Evolutionary conservation across 2,888 invertebrate genomes (phyloP), one percentile per base, ranked within the genome.

Genomic region (Eupsilia transversa): DNA sequence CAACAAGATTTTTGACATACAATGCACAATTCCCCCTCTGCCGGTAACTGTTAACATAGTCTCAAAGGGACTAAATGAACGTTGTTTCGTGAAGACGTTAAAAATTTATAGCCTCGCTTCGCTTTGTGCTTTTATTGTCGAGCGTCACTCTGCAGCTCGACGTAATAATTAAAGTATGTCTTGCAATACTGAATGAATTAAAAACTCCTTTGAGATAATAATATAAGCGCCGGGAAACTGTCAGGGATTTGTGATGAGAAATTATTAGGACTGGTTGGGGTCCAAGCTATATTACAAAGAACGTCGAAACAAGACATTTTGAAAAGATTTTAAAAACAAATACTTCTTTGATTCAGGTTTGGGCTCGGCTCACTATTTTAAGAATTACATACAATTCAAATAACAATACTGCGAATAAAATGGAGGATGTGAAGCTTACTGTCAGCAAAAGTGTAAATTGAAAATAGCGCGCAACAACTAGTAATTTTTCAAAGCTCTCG

Each of bases 11-110:
- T 68, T 80, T 79, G 79, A 78, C 64, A 75, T 69, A 83, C 77
- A 84, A 80, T 80, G 74, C 83, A 77, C 80, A 70, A 52, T 72
- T 56, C 54, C 71, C 59, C 38, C 59, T 70, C 63, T 60, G 71
- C 70, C 41, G 69, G 69, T 60, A 63, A 79, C 74, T 69, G 65
- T 60, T 68, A 82, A 82, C 72, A 30, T 54, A 65, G 65, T 87
- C 86, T 87, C 92, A 92, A 92, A 92, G 92, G 90, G 91, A 91
- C 91, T 90, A 91, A 93, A 92, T 90, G 92, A 92, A 91, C 90
- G 88, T 83, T 89, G 92, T 93, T 94, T 94, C 89, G 92, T 91
- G 91, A 94, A 92, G 93, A 93, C 93, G 91, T 95, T 94, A 95
- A 95, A 94, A 94, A 94, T 95, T 93, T 94, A 95, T 92, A 89